A percentile compares a stretch with the other conserved stretches of the same genome.
phyloP scores from a whole-genome alignment of 92 coral and sea anemone species.

The Hydrozoanthus gracilis region DNA sequence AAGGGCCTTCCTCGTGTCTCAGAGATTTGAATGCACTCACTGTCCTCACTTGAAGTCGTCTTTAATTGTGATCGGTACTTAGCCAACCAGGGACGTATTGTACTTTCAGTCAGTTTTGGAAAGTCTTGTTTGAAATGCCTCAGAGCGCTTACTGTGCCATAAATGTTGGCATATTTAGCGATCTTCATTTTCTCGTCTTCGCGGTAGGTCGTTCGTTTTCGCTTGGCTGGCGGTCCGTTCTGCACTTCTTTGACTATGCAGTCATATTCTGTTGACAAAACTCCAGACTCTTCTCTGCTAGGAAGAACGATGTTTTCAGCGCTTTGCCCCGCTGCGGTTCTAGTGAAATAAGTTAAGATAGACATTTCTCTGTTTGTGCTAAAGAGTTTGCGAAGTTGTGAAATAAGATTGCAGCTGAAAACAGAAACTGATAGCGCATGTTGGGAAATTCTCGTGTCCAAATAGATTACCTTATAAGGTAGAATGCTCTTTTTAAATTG shows the following conservation, averaged over 20 bases:
- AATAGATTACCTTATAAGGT: conserved; percentile 32
- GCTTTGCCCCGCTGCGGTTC: conserved; percentile 43
- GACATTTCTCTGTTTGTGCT: conserved; percentile 43
- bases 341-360: conserved; percentile 54
- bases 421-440: conserved; percentile 15
- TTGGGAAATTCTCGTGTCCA: conserved; percentile 34
- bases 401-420: conserved; percentile 31
- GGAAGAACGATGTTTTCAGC: conserved; percentile 48
- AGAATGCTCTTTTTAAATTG: conserved; percentile 35
- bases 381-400: conserved; percentile 33
- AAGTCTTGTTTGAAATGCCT: conserved; percentile 47
- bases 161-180: conserved; percentile 53
- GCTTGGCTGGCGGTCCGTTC: conserved; percentile 47
- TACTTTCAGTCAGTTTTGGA: conserved; percentile 53
- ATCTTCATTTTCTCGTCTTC: conserved; percentile 52
- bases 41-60: conserved; percentile 51
- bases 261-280: conserved; percentile 38
- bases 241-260: conserved; percentile 49
- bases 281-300: conserved; percentile 57
- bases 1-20: conserved; percentile 50
- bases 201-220: conserved; percentile 51
- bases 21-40: conserved; percentile 38
- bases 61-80: conserved; percentile 34
- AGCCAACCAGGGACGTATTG: conserved; percentile 35
- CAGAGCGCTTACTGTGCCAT: conserved; percentile 46